Evolutionary conservation across 2,888 invertebrate genomes (phyloP).

Genomic region (Monochamus alternatus): DNA sequence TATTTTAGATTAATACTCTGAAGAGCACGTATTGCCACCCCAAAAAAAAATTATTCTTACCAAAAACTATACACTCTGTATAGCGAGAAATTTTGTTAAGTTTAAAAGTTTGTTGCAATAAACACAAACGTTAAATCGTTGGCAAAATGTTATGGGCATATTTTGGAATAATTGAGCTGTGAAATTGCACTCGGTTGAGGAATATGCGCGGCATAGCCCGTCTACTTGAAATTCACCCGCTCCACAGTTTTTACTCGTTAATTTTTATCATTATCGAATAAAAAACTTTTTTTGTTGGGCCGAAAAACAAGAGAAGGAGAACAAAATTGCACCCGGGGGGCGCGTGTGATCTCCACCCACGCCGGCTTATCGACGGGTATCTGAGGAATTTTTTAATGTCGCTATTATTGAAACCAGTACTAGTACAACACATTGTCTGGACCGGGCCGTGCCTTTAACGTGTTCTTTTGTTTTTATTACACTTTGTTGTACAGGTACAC

Average conservation of each 20-base stretch:
- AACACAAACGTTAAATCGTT: no score
- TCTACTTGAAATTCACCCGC: neutral
- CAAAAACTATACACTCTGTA: no score
- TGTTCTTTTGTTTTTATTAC: conserved; percentile 48
- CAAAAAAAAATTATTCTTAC: no score
- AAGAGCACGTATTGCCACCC: no score
- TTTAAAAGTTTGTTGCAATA: no score
- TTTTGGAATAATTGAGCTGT: neutral
- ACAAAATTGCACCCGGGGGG: conserved; percentile 53
- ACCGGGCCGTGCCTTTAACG: conserved; percentile 45
- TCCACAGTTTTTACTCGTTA: conserved; percentile 3
- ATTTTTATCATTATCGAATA: conserved; percentile 21
- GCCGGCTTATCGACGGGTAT: conserved; percentile 64
- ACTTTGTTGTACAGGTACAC: conserved; percentile 31
- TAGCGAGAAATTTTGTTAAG: no score
- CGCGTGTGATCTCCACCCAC: conserved; percentile 66
- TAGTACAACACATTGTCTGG: conserved; percentile 47
- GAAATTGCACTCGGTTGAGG: neutral
- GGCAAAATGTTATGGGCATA: no score
- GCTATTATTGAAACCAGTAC: conserved; percentile 62
- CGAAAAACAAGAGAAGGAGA: conserved; percentile 13
- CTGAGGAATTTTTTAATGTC: conserved; percentile 69
- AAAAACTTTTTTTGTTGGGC: conserved; percentile 4
- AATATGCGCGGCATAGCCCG: no score
- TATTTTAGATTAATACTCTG: no score